A percentile compares a stretch with the other conserved stretches of the same genome.
Conservation (phyloP, 2,113 vertebrate species). For the Suricata suricatta region DNA sequence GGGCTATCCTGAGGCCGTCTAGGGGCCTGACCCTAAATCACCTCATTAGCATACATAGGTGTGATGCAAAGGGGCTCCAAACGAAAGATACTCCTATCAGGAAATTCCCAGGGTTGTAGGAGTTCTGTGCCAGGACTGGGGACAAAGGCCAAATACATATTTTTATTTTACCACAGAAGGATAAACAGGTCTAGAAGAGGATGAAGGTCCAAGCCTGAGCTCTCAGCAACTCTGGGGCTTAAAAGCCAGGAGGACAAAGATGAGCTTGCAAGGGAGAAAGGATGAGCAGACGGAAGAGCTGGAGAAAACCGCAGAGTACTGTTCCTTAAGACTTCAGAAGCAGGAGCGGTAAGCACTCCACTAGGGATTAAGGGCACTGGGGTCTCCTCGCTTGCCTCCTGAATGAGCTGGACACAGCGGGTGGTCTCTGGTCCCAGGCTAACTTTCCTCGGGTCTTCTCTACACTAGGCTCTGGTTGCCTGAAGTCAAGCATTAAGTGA, state of each 20-base stretch:
- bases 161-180: neutral
- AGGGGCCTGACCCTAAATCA: neutral
- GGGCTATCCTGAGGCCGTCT: neutral
- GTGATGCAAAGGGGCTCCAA: neutral
- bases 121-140: neutral
- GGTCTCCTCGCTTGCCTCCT: neutral
- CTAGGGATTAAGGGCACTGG: neutral
- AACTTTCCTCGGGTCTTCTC: neutral
- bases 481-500: neutral
- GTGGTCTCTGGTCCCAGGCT: neutral
- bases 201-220: neutral
- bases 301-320: neutral
- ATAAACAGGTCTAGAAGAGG: neutral
- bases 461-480: neutral
- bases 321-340: neutral
- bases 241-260: neutral
- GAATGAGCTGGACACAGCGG: neutral
- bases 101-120: neutral
- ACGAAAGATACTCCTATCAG: neutral
- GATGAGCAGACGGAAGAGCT: too few species aligned
- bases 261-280: neutral
- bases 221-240: neutral
- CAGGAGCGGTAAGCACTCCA: neutral
- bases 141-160: neutral
- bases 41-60: neutral